Base-by-base conservation (phyloP, 2,888 invertebrate species). In the Priocnemis perturbator region DNA sequence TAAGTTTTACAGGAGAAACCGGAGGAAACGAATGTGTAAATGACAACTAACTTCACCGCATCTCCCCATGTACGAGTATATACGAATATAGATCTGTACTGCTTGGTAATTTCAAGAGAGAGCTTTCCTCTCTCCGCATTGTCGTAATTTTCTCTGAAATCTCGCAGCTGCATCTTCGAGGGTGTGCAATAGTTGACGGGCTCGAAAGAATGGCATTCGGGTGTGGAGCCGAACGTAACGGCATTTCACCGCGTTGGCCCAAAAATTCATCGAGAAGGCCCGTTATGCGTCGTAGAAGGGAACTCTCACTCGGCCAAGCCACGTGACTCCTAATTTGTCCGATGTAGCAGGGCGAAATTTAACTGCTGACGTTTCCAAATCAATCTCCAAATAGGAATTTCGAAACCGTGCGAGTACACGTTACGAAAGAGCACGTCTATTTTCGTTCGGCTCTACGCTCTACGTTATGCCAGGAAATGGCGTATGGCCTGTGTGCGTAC, bases 221-320 rank as follows among this genome's bases (percentile, higher is more conserved):
- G 68, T 69, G 69, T 66, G 70, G 66, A 67, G 56, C 60, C 60
- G 53, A 44, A 50, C 19, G n/a, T 76, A 69, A 80, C 64, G 71
- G 73, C 68, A 72, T 69, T 75, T 64, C 68, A 62, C 65, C 58
- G 60, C 52, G 66, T 52, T 53, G 58, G 26, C 21, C 67, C 55
- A 63, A 76, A 76, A 76, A 60, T 50, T 66, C 66, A 61, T 50
- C 19, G 56, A n/a, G 37, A 59, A 59, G 70, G 64, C 50, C 76
- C 70, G 73, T 76, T 76, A 76, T 37, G 14, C 37, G 37, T 37
- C 37, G 37, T 68, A 73, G 66, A 76, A 67, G 68, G 69, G 60
- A 62, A 66, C 68, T 72, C 64, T 65, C 65, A 45, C 62, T 67
- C 55, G 64, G 23, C 23, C 23, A 62, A 70, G 68, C 37, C 67